These are phyloP conservation scores for Pongo abelii DNA, from an alignment of 2,113 vertebrate species.

Conservation along the genomic window DNA sequence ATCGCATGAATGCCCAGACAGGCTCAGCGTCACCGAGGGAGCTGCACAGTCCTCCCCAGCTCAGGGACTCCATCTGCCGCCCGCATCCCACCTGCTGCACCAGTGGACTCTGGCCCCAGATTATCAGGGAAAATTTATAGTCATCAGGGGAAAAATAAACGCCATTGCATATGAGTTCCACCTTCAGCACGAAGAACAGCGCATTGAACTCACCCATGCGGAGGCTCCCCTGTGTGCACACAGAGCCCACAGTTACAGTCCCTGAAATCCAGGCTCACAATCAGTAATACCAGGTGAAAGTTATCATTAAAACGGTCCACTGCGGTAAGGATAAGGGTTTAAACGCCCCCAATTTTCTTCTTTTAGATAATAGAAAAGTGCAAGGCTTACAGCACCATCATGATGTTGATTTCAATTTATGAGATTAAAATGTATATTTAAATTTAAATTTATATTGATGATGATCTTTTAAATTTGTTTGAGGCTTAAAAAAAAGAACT, in stretches of 20 bases:
- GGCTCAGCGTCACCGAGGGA: no score
- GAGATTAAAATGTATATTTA: neutral
- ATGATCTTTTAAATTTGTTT: neutral
- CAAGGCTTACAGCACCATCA: neutral
- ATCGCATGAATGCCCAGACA: neutral
- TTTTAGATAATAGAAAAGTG: neutral
- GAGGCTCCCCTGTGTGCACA: accelerated
- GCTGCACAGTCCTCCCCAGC: accelerated
- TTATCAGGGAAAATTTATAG: no score
- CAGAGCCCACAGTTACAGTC: accelerated
- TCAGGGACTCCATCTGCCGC: neutral
- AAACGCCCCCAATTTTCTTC: neutral
- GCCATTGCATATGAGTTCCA: accelerated
- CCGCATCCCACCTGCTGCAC: accelerated
- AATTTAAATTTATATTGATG: no score
- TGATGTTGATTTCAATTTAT: neutral
- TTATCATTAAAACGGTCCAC: accelerated
- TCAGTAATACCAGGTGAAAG: accelerated
- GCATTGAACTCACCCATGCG: accelerated
- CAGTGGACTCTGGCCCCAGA: neutral
- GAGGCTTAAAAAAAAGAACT: neutral
- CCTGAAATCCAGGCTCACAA: accelerated
- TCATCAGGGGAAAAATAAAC: accelerated
- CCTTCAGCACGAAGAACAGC: neutral
- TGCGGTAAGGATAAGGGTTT: neutral